Base-by-base conservation (phyloP, 2,113 vertebrate genomes). In the Gambusia affinis region DNA sequence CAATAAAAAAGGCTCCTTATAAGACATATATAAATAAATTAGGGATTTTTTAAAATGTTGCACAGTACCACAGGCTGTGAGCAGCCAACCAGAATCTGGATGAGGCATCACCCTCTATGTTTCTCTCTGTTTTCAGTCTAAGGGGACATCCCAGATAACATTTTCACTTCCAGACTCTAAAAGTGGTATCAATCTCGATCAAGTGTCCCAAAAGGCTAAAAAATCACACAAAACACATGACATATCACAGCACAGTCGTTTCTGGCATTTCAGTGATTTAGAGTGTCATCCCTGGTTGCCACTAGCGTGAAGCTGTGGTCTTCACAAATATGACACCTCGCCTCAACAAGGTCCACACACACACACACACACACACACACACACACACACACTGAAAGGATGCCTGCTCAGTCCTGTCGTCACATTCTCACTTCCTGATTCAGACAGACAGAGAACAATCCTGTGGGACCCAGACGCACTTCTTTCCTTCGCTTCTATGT, bases 351-450 rank as follows among this genome's bases (percentile, higher is more conserved):
- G 87, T 77, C 68, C 85, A 73, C 44, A 70, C 75, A 78, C 64
- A 87, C 85, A 76, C 81, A 82, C 79, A 64, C 75, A 76, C 81
- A 82, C 33, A 8, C 84, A 73, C 51, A 67, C 76, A 78, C 64
- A 88, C 84, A 85, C 61, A 78, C 35, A 67, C 39, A 29, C 63
- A 86, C 75, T 61, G 71, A 82, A 76, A 60, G 72, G 75, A 82
- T 76, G 80, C 72, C 68, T 83, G 72, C 69, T 84, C 80, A 85
- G 81, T 80, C 69, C 88, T 88, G 85, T 86, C 73, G 44, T 91
- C 92, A 93, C 80, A 86, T 93, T 93, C 84, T 90, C 93, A 92
- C 92, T 89, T 87, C 75, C 85, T 94, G 85, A 93, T 94, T 77
- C 47, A 81, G 82, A 85, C 81, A 86, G 92, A 93, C 91, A 90